Evolutionary conservation across 2,797 vertebrate genomes (phyloP).

Genomic region (Jordanella pulchra): DNA sequence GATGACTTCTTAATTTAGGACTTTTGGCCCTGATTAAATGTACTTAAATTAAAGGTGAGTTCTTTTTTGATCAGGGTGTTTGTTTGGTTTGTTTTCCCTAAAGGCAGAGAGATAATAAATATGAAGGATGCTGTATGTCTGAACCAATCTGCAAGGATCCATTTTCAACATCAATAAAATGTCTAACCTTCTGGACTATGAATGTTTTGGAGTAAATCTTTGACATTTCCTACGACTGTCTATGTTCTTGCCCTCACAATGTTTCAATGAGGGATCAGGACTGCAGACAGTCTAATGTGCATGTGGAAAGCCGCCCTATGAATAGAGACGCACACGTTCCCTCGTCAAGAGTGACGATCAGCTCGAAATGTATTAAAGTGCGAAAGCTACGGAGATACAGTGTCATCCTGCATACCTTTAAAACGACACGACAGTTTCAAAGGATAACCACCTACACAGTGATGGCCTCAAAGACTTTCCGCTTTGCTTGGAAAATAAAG

Average conservation of each 20-base stretch:
- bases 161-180: neutral
- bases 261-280: neutral
- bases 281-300: conserved; percentile 2
- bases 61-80: neutral
- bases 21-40: neutral
- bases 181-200: no score
- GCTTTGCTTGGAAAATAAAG: neutral
- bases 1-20: neutral
- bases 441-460: neutral
- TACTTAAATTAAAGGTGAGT: neutral
- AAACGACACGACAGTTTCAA: conserved; percentile 2
- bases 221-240: neutral
- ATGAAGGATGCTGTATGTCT: neutral
- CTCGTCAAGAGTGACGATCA: neutral
- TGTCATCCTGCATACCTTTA: neutral
- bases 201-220: neutral
- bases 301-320: conserved; percentile 1
- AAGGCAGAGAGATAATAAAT: neutral
- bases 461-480: neutral
- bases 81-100: no score
- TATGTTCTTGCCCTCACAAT: neutral
- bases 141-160: neutral
- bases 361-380: conserved; percentile 6
- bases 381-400: neutral
- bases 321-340: neutral